phyloP scores from a whole-genome alignment of 2,113 vertebrate species.

The Ailuropoda melanoleuca region DNA sequence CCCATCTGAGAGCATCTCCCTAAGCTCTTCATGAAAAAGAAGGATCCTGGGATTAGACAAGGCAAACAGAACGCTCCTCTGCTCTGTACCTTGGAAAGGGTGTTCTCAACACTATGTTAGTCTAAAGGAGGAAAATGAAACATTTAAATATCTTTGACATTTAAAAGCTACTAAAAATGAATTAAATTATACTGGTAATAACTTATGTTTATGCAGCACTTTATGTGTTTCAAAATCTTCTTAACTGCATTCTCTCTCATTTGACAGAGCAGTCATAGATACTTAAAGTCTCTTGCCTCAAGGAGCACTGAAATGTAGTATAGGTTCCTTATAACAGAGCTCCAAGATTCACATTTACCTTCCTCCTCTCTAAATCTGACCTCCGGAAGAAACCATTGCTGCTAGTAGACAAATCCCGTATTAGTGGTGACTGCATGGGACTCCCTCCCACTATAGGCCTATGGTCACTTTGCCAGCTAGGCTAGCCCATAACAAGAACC shows the following conservation, averaged over 20 bases:
- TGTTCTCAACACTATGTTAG: not conserved
- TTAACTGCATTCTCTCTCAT: not conserved
- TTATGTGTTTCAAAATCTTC: not conserved
- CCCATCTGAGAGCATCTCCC: not conserved
- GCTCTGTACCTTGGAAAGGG: not conserved
- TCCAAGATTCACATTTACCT: not conserved
- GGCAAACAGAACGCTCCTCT: not conserved
- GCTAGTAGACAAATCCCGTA: not conserved
- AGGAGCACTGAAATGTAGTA: not conserved
- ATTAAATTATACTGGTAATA: constrained; percentile 8
- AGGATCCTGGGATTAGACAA: not conserved
- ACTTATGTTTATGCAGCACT: not conserved
- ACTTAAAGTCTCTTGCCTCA: not conserved
- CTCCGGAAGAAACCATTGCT: not conserved
- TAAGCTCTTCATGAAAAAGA: not conserved
- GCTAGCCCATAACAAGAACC: not conserved
- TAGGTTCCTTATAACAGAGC: not conserved
- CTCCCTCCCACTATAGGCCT: fast-evolving
- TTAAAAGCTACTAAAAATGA: constrained; percentile 19
- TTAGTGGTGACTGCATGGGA: not conserved
- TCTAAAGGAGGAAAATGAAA: not conserved
- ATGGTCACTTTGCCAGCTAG: not conserved
- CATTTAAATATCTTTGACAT: not conserved
- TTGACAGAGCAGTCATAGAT: not conserved
- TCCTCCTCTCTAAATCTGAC: not conserved